These are phyloP conservation scores for Drosophila kanekoi DNA, from an alignment of 2,888 invertebrate genomes.

Conservation along the genomic window DNA sequence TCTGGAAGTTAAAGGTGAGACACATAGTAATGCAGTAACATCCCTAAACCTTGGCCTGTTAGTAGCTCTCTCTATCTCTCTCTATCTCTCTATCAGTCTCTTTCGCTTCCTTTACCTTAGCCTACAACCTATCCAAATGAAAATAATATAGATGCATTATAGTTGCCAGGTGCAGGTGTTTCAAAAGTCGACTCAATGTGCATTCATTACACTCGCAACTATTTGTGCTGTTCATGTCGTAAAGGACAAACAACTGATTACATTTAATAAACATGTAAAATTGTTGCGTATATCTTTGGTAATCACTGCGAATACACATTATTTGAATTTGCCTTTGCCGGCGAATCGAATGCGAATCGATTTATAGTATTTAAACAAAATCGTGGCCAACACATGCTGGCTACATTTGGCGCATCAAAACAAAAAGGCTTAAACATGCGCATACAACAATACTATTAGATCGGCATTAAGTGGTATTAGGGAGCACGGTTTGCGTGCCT, in stretches of 20 bases:
- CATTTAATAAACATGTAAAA: constrained; percentile 1
- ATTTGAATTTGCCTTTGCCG: constrained; percentile 6
- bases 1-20: too few relatives aligned
- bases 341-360: background rate
- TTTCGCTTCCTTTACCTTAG: too few relatives aligned
- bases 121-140: too few relatives aligned
- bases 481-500: constrained; percentile 5
- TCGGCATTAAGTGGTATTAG: constrained; percentile 19
- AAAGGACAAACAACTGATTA: constrained; percentile 10
- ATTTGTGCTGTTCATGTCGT: too few relatives aligned
- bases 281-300: background rate
- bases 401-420: background rate
- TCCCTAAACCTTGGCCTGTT: too few relatives aligned
- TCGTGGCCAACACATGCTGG: background rate
- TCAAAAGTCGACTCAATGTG: too few relatives aligned
- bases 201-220: too few relatives aligned
- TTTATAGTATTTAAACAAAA: background rate
- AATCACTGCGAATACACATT: background rate
- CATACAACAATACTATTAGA: constrained; percentile 15
- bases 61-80: too few relatives aligned
- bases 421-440: background rate
- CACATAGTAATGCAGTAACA: too few relatives aligned
- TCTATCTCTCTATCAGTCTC: too few relatives aligned
- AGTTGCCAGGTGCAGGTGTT: too few relatives aligned
- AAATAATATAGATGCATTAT: too few relatives aligned